Percentiles rank a stretch among this genome's conserved stretches.
Conservation (phyloP, 2,113 vertebrate species). For the Physeter macrocephalus region DNA sequence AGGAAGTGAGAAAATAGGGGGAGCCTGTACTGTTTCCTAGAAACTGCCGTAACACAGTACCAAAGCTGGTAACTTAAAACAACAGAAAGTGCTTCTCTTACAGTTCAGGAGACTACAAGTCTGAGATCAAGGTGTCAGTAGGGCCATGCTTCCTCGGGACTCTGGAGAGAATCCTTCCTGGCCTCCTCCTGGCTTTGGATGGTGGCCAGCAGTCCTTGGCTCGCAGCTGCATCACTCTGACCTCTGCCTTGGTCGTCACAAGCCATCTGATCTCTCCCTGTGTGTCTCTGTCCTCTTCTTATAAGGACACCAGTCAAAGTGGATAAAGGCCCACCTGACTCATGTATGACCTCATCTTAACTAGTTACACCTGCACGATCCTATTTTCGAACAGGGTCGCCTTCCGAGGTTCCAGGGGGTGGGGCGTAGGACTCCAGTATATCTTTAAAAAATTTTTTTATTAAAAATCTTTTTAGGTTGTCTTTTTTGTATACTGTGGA, state of each 20-base stretch:
- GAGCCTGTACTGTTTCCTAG: background rate
- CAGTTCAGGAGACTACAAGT: no score
- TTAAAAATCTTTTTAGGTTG: background rate
- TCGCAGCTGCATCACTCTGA: background rate
- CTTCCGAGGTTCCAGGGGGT: background rate
- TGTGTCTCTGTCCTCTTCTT: background rate
- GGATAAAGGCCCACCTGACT: background rate
- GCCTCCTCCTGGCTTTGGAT: background rate
- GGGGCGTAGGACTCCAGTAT: background rate
- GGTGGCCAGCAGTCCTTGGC: background rate
- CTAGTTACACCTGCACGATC: no score
- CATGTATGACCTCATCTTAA: background rate
- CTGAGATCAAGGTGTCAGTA: background rate
- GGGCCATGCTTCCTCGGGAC: background rate
- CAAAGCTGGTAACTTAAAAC: background rate
- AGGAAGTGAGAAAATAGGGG: background rate
- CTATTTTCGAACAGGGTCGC: no score
- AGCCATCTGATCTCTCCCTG: background rate
- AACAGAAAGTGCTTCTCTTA: background rate
- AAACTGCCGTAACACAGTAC: no score
- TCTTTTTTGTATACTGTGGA: background rate
- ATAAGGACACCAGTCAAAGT: background rate
- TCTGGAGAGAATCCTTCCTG: rapidly evolving
- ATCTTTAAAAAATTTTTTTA: background rate
- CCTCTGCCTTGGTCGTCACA: background rate